These are phyloP conservation scores for Melipona bicolor DNA, from an alignment of 2,888 invertebrate genomes.

Conservation along the genomic window DNA sequence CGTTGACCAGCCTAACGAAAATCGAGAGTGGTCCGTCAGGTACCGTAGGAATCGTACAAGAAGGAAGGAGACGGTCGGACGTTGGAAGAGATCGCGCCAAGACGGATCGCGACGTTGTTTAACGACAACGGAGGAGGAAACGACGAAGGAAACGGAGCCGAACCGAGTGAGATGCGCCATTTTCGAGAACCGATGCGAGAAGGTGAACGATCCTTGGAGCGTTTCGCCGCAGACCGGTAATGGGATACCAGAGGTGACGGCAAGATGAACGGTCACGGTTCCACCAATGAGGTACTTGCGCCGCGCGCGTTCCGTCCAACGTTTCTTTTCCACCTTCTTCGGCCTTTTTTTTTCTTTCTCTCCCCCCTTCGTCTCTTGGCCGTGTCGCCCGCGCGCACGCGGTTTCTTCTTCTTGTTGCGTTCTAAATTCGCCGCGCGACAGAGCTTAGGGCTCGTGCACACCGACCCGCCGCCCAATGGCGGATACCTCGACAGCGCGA, in stretches of 20 bases:
- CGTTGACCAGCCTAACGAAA: conserved; percentile 56
- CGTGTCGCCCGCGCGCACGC: conserved; percentile 53
- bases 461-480: background rate
- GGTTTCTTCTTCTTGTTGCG: conserved; percentile 72
- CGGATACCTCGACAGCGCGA: background rate
- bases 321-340: conserved; percentile 58
- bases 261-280: conserved; percentile 82
- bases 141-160: background rate
- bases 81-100: background rate
- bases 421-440: conserved; percentile 69
- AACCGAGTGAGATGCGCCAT: conserved; percentile 68
- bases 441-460: conserved; percentile 42
- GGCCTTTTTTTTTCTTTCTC: conserved; percentile 52
- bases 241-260: conserved; percentile 81
- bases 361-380: conserved; percentile 50
- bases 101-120: no score
- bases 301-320: conserved; percentile 58
- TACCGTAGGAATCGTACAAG: conserved; percentile 1
- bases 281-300: conserved; percentile 79
- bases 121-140: background rate
- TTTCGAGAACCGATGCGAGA: conserved; percentile 73
- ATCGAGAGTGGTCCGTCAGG: conserved; percentile 63
- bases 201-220: conserved; percentile 75
- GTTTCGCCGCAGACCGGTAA: conserved; percentile 77
- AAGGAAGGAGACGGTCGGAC: background rate